Conservation (phyloP, 1,140 invertebrate genomes). For the Dufourea novaeangliae region DNA sequence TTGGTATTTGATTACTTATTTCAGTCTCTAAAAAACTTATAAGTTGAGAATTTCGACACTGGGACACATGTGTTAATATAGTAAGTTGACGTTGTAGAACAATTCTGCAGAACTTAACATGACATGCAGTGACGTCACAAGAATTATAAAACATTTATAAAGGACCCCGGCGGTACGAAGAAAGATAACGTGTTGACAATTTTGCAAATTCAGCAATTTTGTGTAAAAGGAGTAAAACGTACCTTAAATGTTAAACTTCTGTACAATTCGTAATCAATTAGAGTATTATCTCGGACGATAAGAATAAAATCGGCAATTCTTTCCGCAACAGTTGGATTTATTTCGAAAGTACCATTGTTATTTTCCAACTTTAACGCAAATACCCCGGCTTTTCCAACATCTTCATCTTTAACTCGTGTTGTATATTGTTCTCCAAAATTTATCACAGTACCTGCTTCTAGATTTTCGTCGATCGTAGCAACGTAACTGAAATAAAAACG, state of each 20-base stretch:
- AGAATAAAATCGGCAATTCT: slow-evolving; percentile 90
- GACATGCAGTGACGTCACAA: no score
- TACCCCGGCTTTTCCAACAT: slow-evolving; percentile 91
- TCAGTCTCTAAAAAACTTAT: no score
- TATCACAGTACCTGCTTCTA: slow-evolving; percentile 88
- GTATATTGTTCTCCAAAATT: slow-evolving; percentile 87
- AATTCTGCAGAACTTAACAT: no score
- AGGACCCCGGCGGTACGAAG: no score
- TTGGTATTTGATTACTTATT: no score
- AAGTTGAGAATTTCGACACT: no score
- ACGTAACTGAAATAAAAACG: slow-evolving; percentile 84
- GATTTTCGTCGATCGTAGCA: slow-evolving; percentile 90
- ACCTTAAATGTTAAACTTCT: slow-evolving; percentile 88
- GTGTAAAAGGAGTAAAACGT: no score
- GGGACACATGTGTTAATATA: no score
- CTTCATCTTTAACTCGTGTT: slow-evolving; percentile 88
- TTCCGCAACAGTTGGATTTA: slow-evolving; percentile 93
- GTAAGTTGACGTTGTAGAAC: no score
- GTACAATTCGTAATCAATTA: slow-evolving; percentile 91
- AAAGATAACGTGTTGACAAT: no score
- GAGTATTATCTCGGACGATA: slow-evolving; percentile 89
- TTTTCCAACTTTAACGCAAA: slow-evolving; percentile 90
- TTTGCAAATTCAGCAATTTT: no score
- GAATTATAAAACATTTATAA: no score
- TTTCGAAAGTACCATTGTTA: slow-evolving; percentile 94